Base-by-base conservation (phyloP, 2,888 invertebrate genomes). In the Cheilosia urbana region DNA sequence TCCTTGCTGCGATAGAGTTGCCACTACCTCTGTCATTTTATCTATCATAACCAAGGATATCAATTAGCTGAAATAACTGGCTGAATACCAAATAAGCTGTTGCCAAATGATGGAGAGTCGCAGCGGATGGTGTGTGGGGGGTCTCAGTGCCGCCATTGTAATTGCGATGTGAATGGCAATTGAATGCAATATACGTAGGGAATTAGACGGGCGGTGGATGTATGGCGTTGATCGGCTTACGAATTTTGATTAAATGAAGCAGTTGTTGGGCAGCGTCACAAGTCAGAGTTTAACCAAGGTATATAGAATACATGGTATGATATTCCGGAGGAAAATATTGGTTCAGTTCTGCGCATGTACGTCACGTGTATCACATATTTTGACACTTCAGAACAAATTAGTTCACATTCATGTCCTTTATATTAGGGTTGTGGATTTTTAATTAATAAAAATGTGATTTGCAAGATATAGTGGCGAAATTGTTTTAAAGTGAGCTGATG, bases 21-120 rank as follows among this genome's bases (percentile, higher is more conserved):
- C 30, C 11, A 30, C 27, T 57, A 30, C 53, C 60, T 71, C 57
- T 62, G 76, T 66, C 57, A 68, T 68, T 84, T 79, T 69, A 84
- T 75, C 66, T 63, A 63, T 76, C 81, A 77, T 72, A 81, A 80
- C 80, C 65, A 62, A 66, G 85, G 69, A 72, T 77, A 85, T 85
- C 85, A 85, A 85, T 85, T 85, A 81, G 85, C 66, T 57, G 72
- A 60, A 47, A 76, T 81, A 62, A 57, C 66, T 72, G 60, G 47
- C 57, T 72, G 85, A 85, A 85, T 85, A 81, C 80, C 66, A 85
- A 85, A 72, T 81, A 81, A 71, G 55, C 49, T 51, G 37, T 7
- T 60, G 77, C 19, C 34, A 71, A 53, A 47, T 78, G 55, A 66
- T 77, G 40, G 66, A 53, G 47, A 68, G 21, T 62, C 62, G 66